phyloP scores from a whole-genome alignment of 1,140 invertebrate species.

The Heterodera schachtii region DNA sequence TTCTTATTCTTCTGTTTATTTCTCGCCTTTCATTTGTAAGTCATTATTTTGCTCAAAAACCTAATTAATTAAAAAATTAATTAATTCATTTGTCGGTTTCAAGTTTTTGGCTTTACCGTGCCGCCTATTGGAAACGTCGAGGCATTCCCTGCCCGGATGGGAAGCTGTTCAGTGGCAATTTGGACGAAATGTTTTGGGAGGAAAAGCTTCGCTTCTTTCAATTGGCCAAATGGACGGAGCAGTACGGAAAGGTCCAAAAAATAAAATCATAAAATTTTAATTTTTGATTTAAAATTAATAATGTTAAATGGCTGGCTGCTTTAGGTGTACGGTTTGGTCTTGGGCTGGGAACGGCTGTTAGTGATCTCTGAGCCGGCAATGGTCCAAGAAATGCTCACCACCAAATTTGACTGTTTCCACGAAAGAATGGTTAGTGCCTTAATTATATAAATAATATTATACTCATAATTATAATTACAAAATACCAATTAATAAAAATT shows the following conservation, averaged over 20 bases:
- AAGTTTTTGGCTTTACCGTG: constrained; percentile 27
- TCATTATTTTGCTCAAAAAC: not conserved
- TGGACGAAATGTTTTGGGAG: constrained; percentile 52
- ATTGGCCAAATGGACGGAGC: constrained; percentile 63
- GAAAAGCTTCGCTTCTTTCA: constrained; percentile 42
- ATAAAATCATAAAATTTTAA: too few species aligned
- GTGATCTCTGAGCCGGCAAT: constrained; percentile 67
- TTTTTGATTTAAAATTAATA: too few species aligned
- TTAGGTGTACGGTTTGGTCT: constrained; percentile 66
- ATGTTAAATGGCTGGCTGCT: too few species aligned
- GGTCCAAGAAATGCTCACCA: constrained; percentile 67
- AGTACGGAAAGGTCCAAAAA: constrained; percentile 66
- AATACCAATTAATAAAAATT: not conserved
- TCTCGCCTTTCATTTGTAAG: not conserved
- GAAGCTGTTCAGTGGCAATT: constrained; percentile 66
- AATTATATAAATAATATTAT: not conserved
- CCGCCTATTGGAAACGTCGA: constrained; percentile 56
- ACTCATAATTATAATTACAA: not conserved
- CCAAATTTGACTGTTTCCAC: constrained; percentile 68
- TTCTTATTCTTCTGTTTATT: not conserved
- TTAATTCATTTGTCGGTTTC: not conserved
- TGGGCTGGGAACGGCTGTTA: constrained; percentile 63
- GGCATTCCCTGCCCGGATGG: constrained; percentile 66
- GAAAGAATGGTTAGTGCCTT: constrained; percentile 53
- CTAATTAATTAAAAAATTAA: not conserved